Evolutionary conservation across 2,797 vertebrate species (phyloP).

Genomic region (Nannoperca australis): DNA sequence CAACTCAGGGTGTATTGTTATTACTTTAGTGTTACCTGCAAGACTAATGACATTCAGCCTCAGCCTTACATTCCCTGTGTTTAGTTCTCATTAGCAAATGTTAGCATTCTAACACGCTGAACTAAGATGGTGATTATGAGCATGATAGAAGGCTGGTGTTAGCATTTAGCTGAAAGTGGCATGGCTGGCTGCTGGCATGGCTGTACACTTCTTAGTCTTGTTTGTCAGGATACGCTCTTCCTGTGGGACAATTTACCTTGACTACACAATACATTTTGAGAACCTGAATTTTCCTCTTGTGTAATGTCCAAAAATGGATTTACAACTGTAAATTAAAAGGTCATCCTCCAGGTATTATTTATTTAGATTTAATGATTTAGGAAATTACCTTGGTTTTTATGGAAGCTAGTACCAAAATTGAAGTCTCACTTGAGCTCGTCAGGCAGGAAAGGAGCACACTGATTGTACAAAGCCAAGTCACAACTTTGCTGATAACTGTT

Average conservation of each 20-base stretch:
- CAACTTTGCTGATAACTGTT: constrained; percentile 46
- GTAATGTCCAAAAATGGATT: not conserved
- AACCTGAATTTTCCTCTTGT: not conserved
- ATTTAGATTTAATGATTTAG: not conserved
- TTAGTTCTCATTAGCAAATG: not conserved
- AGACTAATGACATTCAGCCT: not conserved
- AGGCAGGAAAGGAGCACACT: constrained; percentile 25
- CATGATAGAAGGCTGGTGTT: not conserved
- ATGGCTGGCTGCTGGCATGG: not conserved
- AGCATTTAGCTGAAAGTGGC: not conserved
- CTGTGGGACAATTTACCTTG: not conserved
- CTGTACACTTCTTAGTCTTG: not conserved
- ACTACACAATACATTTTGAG: not conserved
- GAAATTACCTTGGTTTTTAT: constrained; percentile 22
- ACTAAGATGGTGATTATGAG: not conserved
- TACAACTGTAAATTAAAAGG: constrained; percentile 6
- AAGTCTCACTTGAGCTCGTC: constrained; percentile 24
- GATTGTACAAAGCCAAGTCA: constrained; percentile 43
- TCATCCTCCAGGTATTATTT: not conserved
- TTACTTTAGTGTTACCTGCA: constrained; percentile 4
- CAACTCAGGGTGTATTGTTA: not conserved
- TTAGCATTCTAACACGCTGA: not conserved
- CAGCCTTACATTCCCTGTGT: not conserved
- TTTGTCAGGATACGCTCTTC: not conserved
- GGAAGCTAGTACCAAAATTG: not conserved